A percentile compares a stretch with the other conserved stretches of the same genome.
Evolutionary conservation across 37 sponge, comb jelly and placozoan species (phyloP).

Genomic region (Spongilla lacustris): DNA sequence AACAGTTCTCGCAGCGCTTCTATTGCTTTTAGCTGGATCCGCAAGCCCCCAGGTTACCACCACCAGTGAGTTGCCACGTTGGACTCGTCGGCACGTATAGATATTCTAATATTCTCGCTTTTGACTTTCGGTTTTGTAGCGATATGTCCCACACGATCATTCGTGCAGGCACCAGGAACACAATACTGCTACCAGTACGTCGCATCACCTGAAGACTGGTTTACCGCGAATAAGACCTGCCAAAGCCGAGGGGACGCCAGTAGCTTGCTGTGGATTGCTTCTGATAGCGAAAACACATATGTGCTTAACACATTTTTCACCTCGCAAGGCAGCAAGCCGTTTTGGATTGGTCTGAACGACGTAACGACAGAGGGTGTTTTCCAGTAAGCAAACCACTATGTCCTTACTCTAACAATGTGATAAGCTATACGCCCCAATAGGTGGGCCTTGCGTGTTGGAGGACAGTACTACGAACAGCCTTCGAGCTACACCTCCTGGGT

Average conservation of each 20-base stretch:
- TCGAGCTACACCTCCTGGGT: conserved; percentile 51
- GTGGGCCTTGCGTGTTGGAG: background rate
- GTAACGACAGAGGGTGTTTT: conserved; percentile 55
- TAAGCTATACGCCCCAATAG: background rate
- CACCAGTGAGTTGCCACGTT: background rate
- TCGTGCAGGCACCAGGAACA: background rate
- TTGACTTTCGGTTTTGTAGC: background rate
- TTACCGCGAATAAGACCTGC: conserved; percentile 43
- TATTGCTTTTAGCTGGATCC: background rate
- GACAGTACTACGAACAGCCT: background rate
- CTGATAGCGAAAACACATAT: conserved; percentile 38
- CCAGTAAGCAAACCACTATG: conserved; percentile 14
- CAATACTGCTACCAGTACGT: conserved; percentile 50
- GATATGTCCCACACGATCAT: conserved; percentile 13
- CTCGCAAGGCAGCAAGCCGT: background rate
- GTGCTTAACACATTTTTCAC: conserved; percentile 9
- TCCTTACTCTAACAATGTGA: too few relatives aligned
- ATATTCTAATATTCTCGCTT: background rate
- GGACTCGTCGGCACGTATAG: background rate
- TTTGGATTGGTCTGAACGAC: conserved; percentile 82
- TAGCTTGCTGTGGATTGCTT: conserved; percentile 30
- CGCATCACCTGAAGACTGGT: conserved; percentile 10
- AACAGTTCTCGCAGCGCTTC: background rate
- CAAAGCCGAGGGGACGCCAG: conserved; percentile 20
- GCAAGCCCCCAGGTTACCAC: background rate